Percentiles rank a stretch among this genome's conserved stretches.
Conservation (phyloP, 2,888 invertebrate species). For the Pseudanteris insignis region DNA sequence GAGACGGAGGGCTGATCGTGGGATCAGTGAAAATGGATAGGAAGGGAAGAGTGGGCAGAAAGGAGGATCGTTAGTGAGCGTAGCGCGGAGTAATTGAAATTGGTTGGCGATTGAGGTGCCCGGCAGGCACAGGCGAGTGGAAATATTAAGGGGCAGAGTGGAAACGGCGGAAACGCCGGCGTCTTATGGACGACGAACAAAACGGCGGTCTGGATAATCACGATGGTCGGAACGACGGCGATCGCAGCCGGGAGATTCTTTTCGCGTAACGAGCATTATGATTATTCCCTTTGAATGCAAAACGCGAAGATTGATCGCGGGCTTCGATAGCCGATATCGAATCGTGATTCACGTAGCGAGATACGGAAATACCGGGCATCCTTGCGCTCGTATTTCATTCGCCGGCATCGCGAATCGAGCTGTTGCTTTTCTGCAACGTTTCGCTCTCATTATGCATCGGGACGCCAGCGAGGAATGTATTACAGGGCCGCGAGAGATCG, state of each 20-base stretch:
- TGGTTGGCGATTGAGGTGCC: too few relatives aligned
- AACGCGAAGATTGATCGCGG: slow-evolving; percentile 34
- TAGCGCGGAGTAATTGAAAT: neutral
- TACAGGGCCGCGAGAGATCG: slow-evolving; percentile 37
- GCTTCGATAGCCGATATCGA: slow-evolving; percentile 34
- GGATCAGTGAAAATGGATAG: too few relatives aligned
- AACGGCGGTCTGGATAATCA: neutral
- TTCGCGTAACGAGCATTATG: slow-evolving; percentile 24
- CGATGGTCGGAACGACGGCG: neutral
- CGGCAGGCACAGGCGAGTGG: too few relatives aligned
- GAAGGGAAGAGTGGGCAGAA: too few relatives aligned
- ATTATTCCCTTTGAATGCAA: slow-evolving; percentile 31
- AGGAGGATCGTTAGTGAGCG: too few relatives aligned
- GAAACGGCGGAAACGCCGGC: neutral
- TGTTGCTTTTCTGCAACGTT: slow-evolving; percentile 39
- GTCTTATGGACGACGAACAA: neutral
- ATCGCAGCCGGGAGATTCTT: slow-evolving; percentile 1
- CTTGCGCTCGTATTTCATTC: slow-evolving; percentile 38
- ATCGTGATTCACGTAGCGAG: slow-evolving; percentile 41
- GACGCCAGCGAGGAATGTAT: slow-evolving; percentile 21
- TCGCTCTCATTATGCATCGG: slow-evolving; percentile 41
- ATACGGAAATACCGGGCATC: slow-evolving; percentile 41
- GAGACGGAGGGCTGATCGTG: too few relatives aligned
- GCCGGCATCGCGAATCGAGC: slow-evolving; percentile 33
- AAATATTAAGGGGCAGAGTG: too few relatives aligned